These are phyloP conservation scores for Lasioglossum oenotherae DNA, from an alignment of 2,888 invertebrate genomes.

Conservation along the genomic window DNA sequence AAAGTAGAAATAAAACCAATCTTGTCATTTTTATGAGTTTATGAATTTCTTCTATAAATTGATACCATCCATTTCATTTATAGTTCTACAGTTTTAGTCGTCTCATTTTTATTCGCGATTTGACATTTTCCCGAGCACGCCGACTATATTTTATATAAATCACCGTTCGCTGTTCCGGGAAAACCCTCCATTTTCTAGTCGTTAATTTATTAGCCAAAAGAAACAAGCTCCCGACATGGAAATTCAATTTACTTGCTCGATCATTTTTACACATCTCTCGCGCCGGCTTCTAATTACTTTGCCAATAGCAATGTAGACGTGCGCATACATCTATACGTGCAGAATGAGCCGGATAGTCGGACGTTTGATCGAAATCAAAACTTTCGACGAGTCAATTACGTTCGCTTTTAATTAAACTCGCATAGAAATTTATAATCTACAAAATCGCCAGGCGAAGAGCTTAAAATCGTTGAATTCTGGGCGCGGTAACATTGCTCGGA, in stretches of 20 bases:
- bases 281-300: not conserved
- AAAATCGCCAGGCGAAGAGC: not conserved
- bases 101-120: too few relatives aligned
- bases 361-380: not conserved
- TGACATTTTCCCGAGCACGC: too few relatives aligned
- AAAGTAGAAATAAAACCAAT: too few relatives aligned
- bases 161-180: not conserved
- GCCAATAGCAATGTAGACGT: not conserved
- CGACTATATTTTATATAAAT: not conserved
- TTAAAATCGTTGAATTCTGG: not conserved
- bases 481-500: not conserved
- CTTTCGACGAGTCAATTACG: not conserved
- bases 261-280: not conserved
- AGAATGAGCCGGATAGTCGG: not conserved
- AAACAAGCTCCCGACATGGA: not conserved
- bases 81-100: too few relatives aligned
- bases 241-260: not conserved
- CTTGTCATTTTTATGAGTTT: too few relatives aligned
- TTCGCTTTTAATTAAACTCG: not conserved
- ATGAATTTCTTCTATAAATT: not conserved
- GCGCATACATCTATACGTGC: not conserved
- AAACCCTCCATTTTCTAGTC: not conserved
- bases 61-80: too few relatives aligned
- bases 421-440: not conserved
- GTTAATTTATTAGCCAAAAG: not conserved